Percentiles rank a stretch among this genome's conserved stretches.
Conservation (phyloP, 2,888 invertebrate genomes). For the Camptogramma bilineatum region DNA sequence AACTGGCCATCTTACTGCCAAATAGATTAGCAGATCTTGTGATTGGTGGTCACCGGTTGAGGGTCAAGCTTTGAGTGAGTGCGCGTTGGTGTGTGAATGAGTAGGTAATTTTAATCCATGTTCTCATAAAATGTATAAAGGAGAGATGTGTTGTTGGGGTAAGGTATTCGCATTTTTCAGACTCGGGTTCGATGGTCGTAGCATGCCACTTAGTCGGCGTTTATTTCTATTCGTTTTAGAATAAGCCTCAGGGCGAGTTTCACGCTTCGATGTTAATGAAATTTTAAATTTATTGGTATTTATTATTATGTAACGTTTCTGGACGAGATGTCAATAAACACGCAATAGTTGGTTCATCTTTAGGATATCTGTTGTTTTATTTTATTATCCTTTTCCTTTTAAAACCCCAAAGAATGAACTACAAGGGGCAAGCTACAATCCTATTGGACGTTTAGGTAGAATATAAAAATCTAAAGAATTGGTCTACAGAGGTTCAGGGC, state of each 20-base stretch:
- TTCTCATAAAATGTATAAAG: conserved; percentile 41
- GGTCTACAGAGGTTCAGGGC: too few relatives aligned
- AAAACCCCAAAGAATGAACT: too few relatives aligned
- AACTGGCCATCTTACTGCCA: conserved; percentile 57
- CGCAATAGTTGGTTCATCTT: conserved; percentile 85
- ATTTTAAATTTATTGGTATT: conserved; percentile 70
- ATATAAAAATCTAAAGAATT: too few relatives aligned
- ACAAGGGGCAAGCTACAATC: too few relatives aligned
- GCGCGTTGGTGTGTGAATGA: conserved; percentile 39
- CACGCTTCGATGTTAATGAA: conserved; percentile 78
- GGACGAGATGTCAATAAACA: conserved; percentile 85
- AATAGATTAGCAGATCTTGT: conserved; percentile 53
- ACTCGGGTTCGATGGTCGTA: conserved; percentile 42
- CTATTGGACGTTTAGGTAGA: too few relatives aligned
- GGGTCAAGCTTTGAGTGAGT: conserved; percentile 40
- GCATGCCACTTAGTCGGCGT: conserved; percentile 85
- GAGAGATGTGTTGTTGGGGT: conserved; percentile 34
- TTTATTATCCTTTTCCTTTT: conserved; percentile 43
- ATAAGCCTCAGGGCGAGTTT: conserved; percentile 80
- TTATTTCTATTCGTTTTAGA: conserved; percentile 85
- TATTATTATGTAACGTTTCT: conserved; percentile 77
- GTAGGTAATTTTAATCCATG: conserved; percentile 44
- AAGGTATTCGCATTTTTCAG: conserved; percentile 40
- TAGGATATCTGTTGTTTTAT: conserved; percentile 65
- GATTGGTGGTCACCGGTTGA: conserved; percentile 49